Base-by-base conservation (phyloP, 2,113 vertebrate genomes). In the Tachysurus fulvidraco region DNA sequence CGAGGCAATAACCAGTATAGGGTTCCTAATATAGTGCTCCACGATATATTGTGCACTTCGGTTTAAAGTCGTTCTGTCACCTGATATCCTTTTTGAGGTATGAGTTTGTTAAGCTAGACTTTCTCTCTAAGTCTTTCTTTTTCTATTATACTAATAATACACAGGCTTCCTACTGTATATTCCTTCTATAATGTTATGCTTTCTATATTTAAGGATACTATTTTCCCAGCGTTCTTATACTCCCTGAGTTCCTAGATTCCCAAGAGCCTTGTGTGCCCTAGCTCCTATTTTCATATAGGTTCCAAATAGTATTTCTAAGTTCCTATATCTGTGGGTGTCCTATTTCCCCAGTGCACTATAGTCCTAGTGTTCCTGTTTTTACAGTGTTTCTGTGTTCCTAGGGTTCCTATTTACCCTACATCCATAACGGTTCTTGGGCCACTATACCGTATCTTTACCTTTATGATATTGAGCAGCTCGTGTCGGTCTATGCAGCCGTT, bases 401-500 rank as follows among this genome's bases (percentile, higher is more conserved):
- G 36, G 12, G 69, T 41, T 41, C 8, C 5, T 44, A 73, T 65
- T 14, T 28, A 10, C 25, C n/a, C 36, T 36, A 36, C 36, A 36
- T 36, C 36, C 36, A 36, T 19, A 59, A 1, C 3, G 2, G 65
- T 30, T 69, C 17, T 17, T 9, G 41, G 44, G 25, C 5, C 5
- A 7, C 55, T 59, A 14, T 41, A 23, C 25, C n/a, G n/a, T n/a
- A n/a, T n/a, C 4, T 73, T 6, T 86, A 97, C 97, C 95, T 96
- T 97, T 19, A 98, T 97, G 90, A 98, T 98, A 90, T 96, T 96
- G 87, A 98, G 96, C 50, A 98, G 92, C 84, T 98, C 97, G 0
- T 96, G 94, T 11, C 96, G 93, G 92, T 98, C 97, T 1, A 98
- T 98, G 94, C 97, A 98, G 91, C 97, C 97, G 0, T 98, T 98